Evolutionary conservation across 1,140 invertebrate genomes (phyloP).

Genomic region (Drosophila mojavensis): DNA sequence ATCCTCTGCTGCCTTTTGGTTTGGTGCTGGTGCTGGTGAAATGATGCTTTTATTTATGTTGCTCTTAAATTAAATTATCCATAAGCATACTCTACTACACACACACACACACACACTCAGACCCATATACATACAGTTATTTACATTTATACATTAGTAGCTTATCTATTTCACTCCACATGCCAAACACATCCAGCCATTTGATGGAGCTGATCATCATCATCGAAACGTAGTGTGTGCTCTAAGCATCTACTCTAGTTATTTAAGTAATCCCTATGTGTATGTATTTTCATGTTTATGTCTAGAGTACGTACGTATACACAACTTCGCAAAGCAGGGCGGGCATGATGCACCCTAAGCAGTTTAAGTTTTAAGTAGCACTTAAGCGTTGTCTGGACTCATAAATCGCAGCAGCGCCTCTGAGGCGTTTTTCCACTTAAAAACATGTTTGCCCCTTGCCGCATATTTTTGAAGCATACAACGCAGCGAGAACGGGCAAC

Average conservation of each 20-base stretch:
- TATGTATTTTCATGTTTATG: slow-evolving; percentile 26
- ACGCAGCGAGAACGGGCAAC: not conserved
- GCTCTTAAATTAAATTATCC: slow-evolving; percentile 44
- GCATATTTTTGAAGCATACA: slow-evolving; percentile 11
- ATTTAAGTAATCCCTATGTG: slow-evolving; percentile 6
- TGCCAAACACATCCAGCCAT: slow-evolving; percentile 56
- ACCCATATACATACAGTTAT: slow-evolving; percentile 5
- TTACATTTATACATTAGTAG: slow-evolving; percentile 23
- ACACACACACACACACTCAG: slow-evolving; percentile 1
- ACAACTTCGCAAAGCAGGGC: slow-evolving; percentile 30
- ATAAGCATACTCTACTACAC: slow-evolving; percentile 21
- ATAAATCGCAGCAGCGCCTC: slow-evolving; percentile 65
- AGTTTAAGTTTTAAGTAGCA: slow-evolving; percentile 80
- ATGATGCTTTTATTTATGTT: slow-evolving; percentile 57
- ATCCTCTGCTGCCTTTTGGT: slow-evolving; percentile 66
- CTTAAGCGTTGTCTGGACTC: slow-evolving; percentile 75
- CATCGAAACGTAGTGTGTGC: slow-evolving; percentile 73
- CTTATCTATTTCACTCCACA: slow-evolving; percentile 53
- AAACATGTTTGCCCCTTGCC: slow-evolving; percentile 37
- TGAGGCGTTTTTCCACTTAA: slow-evolving; percentile 58
- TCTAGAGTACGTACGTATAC: slow-evolving; percentile 36
- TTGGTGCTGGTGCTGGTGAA: slow-evolving; percentile 63
- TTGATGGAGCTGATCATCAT: slow-evolving; percentile 72
- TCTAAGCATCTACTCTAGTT: slow-evolving; percentile 42
- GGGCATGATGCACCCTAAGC: slow-evolving; percentile 58